phyloP scores from a whole-genome alignment of 2,797 vertebrate species.

The Alca torda region DNA sequence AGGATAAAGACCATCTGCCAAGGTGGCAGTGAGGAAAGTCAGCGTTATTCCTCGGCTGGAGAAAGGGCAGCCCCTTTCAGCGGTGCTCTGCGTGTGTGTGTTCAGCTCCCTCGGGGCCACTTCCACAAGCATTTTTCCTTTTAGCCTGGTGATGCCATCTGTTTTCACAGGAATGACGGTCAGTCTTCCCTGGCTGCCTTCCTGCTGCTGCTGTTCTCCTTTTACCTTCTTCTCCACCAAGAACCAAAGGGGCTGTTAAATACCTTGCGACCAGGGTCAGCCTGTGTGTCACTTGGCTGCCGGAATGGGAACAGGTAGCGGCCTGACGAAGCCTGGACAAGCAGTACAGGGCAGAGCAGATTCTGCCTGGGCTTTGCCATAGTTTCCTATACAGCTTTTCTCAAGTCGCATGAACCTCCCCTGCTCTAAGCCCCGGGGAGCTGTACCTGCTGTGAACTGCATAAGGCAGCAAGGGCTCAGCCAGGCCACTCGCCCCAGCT shows the following conservation, averaged over 20 bases:
- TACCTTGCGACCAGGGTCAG: not conserved
- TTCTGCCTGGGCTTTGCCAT: not conserved
- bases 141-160: not conserved
- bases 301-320: not conserved
- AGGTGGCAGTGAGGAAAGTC: not conserved
- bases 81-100: not conserved
- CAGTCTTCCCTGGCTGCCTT: not conserved
- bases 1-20: not conserved
- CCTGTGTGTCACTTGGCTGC: not conserved
- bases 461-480: not conserved
- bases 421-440: not conserved
- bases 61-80: not conserved
- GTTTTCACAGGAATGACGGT: not conserved
- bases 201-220: not conserved
- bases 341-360: not conserved
- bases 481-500: not conserved
- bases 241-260: not conserved
- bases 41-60: not conserved
- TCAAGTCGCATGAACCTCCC: not conserved
- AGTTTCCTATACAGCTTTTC: not conserved
- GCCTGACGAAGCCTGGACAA: not conserved
- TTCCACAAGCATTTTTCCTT: not conserved
- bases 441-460: not conserved
- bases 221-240: not conserved
- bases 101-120: conserved; percentile 2